Base-by-base conservation (phyloP, 2,888 invertebrate genomes). In the Hypena proboscidalis region DNA sequence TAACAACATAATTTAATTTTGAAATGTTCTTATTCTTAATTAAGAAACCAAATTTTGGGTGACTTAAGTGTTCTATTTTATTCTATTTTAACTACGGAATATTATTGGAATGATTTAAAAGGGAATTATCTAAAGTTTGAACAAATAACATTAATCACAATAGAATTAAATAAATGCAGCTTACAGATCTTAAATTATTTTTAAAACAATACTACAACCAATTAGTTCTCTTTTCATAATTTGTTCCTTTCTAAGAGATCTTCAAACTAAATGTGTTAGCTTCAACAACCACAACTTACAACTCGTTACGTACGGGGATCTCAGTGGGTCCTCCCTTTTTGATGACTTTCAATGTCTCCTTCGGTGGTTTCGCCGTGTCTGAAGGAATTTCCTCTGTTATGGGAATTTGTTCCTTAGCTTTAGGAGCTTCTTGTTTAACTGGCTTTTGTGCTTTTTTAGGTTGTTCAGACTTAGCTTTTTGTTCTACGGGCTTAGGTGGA, bases 311-410 rank as follows among this genome's bases (percentile, higher is more conserved):
- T 53, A 83, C 79, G 29, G 88, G 90, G 10, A 91, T 91, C 60
- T 90, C 91, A 11, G 81, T 71, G 1, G 91, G 91, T 6, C 93
- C 93, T 43, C 85, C 91, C 62, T 91, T 93, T 64, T 90, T 93
- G 42, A 93, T 93, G 2, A 93, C 92, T 78, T 93, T 93, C 14
- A 93, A 82, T 32, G 86, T 92, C 54, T 92, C 91, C 45, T 86
- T 85, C 57, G 76, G 76, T 0, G 93, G 93, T 39, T 92, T 91
- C 10, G 78, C 75, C 0, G 92, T 92, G 59, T 93, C 93, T 0
- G 85, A 83, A 1, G 86, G 84, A 45, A 93, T 92, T 31, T 91
- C 82, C 68, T 94, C 93, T 41, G 79, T 81, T 6, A 93, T 90
- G 2, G 93, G 93, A 41, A 85, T 88, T 54, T 77, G 67, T 48